phyloP scores from a whole-genome alignment of 2,797 vertebrate genomes.

The Hypotaenidia okinawae region DNA sequence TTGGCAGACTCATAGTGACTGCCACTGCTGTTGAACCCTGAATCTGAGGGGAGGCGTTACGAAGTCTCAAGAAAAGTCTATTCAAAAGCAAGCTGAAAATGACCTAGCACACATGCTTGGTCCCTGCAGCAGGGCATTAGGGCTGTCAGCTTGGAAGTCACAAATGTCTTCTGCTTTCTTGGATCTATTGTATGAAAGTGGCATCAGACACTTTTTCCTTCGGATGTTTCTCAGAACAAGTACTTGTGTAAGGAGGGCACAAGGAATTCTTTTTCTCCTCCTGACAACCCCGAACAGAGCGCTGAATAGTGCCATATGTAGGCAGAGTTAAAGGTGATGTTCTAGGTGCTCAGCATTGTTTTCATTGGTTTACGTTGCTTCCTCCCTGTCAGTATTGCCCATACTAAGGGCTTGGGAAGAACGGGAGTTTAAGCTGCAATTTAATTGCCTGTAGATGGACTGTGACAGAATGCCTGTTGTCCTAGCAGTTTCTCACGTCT shows the following conservation, averaged over 20 bases:
- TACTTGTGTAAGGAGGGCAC: neutral
- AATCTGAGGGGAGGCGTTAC: neutral
- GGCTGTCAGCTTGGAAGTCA: neutral
- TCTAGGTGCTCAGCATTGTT: neutral
- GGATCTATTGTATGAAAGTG: neutral
- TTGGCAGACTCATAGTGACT: neutral
- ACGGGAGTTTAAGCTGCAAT: neutral
- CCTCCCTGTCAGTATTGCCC: neutral
- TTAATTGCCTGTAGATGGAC: slow-evolving; percentile 49
- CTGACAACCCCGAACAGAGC: neutral
- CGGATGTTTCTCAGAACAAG: neutral
- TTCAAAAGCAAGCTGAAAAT: neutral
- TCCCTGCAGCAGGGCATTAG: neutral
- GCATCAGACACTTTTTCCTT: neutral
- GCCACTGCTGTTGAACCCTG: neutral
- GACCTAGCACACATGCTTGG: neutral
- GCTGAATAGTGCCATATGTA: neutral
- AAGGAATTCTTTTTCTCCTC: neutral
- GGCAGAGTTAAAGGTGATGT: neutral
- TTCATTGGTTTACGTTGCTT: neutral
- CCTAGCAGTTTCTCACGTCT: slow-evolving; percentile 29
- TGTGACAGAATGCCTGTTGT: slow-evolving; percentile 60
- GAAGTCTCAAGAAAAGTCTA: neutral
- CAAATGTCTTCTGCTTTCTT: neutral
- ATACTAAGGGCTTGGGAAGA: neutral